Conservation (phyloP, 2,113 vertebrate species). For the Himantopus leucocephalus region DNA sequence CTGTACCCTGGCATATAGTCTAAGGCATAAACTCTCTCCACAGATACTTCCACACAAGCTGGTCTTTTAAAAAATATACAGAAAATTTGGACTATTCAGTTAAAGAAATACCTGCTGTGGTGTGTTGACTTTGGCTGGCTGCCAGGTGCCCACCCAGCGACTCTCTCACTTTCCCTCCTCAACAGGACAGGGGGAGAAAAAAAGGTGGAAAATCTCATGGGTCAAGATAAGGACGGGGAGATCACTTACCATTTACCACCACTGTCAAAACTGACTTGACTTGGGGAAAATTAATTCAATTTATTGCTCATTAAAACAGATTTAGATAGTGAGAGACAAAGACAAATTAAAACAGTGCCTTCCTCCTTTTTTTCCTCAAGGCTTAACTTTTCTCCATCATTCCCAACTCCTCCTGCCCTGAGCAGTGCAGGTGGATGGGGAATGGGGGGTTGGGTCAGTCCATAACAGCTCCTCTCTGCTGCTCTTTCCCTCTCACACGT, state of each 20-base stretch:
- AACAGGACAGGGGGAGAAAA: not conserved
- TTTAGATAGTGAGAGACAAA: not conserved
- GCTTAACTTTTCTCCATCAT: not conserved
- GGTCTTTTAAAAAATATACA: not conserved
- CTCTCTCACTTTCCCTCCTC: not conserved
- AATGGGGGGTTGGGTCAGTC: not conserved
- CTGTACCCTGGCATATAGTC: not conserved
- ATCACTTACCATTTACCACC: not conserved
- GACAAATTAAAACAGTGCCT: not conserved
- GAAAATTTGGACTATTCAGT: not conserved
- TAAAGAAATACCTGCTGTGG: not conserved
- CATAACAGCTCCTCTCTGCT: not conserved
- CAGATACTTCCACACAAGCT: not conserved
- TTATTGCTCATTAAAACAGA: not conserved
- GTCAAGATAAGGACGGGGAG: not conserved
- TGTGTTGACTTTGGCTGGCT: not conserved
- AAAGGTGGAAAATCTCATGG: not conserved
- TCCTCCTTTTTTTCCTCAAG: not conserved
- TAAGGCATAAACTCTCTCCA: not conserved
- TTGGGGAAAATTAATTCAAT: not conserved
- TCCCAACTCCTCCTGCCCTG: not conserved
- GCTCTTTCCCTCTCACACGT: rapidly evolving
- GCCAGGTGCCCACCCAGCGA: not conserved
- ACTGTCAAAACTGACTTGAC: not conserved
- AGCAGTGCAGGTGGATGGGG: rapidly evolving